Evolutionary conservation across 2,797 vertebrate species (phyloP), one percentile per base, ranked within the genome.

Genomic region (Acrossocheilus fasciatus): DNA sequence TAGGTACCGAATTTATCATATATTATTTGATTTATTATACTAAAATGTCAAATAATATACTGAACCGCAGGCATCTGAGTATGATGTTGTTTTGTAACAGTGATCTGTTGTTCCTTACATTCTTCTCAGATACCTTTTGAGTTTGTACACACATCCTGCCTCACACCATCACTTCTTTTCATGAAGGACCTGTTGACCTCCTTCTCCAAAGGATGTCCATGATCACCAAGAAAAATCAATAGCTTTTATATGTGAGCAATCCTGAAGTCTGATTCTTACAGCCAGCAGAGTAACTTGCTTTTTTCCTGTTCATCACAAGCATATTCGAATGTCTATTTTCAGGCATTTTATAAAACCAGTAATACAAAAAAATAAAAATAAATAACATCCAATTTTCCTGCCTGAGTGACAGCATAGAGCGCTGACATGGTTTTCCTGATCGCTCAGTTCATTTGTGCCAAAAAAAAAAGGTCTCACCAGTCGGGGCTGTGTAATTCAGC

Each of bases 401-500:
- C 30, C 11, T 23, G 45, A 73, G 20, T 45, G 43, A 47, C 34
- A 52, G 73, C 12, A 59, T n/a, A 36, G 73, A 64, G 62, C 26
- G 14, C 41, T 86, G 69, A 88, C 47, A 87, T 83, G 6, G 36
- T 30, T 26, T 36, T 75, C 11, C 75, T 84, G 59, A 70, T 50
- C 17, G 36, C 54, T 47, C 50, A 76, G 77, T 75, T 68, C n/a
- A 83, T 74, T 78, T 47, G 66, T 75, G 76, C 68, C 39, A 43
- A 77, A 86, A 52, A 41, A 41, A 23, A 68, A 20, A 59, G 23
- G 43, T 66, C 20, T 72, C 83, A 75, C 78, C 82, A 73, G 77
- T 69, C 45, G 2, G 70, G 57, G 85, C 64, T 77, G 82, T 86
- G 83, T 90, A 75, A 85, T 90, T 88, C 78, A 81, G 79, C 69